Conservation (phyloP, 2,888 invertebrate species). For the Biston stratarius region DNA sequence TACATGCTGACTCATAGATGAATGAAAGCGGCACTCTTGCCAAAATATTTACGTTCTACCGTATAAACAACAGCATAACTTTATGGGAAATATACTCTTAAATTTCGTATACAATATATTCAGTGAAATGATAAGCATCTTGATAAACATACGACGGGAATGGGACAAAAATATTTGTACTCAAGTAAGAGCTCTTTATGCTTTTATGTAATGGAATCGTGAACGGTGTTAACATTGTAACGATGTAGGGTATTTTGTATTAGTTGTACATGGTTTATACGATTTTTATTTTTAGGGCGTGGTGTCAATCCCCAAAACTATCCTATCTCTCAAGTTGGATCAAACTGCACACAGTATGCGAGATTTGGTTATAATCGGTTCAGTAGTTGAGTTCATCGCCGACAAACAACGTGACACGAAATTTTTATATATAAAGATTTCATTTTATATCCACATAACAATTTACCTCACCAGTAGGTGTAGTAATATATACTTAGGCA, state of each 20-base stretch:
- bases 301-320: too few species aligned
- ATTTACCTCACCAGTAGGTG: too few species aligned
- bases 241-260: background rate
- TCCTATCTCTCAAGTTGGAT: too few species aligned
- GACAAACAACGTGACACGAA: too few species aligned
- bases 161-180: constrained; percentile 8
- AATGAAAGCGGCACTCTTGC: constrained; percentile 52
- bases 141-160: constrained; percentile 6
- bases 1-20: constrained; percentile 54
- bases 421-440: too few species aligned
- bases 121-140: constrained; percentile 23
- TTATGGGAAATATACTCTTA: constrained; percentile 35
- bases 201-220: background rate
- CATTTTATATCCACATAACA: too few species aligned
- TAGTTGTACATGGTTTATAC: background rate
- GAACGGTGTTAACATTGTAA: background rate
- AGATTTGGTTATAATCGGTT: too few species aligned
- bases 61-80: constrained; percentile 42
- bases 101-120: constrained; percentile 33
- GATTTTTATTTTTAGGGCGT: too few species aligned
- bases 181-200: background rate
- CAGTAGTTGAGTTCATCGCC: too few species aligned
- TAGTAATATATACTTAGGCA: too few species aligned
- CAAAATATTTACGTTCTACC: constrained; percentile 54
- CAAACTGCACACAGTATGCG: too few species aligned